Evolutionary conservation across 1,140 invertebrate genomes (phyloP).

Genomic region (Choristoneura fumiferana): DNA sequence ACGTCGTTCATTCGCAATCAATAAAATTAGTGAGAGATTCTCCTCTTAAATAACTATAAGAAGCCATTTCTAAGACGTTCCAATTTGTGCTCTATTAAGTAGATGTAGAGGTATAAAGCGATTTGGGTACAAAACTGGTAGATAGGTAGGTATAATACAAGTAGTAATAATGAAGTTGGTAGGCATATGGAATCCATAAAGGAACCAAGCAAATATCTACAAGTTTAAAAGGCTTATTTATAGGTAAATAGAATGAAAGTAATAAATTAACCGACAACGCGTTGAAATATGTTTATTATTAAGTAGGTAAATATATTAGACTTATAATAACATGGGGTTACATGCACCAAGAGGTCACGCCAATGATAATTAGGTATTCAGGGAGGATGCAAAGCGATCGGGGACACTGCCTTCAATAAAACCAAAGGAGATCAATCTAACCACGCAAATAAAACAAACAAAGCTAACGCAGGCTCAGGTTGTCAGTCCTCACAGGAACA

Average conservation of each 20-base stretch:
- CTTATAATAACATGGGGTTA: conserved; percentile 50
- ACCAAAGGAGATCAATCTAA: conserved; percentile 69
- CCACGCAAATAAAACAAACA: conserved; percentile 55
- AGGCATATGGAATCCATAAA: conserved; percentile 41
- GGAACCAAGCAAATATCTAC: conserved; percentile 68
- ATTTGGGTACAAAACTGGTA: conserved; percentile 44
- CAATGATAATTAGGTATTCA: conserved; percentile 62
- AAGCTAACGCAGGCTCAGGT: conserved; percentile 41
- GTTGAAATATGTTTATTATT: conserved; percentile 35
- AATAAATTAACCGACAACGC: conserved; percentile 42
- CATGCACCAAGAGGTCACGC: conserved; percentile 78
- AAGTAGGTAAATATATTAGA: conserved; percentile 34
- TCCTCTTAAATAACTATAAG: conserved; percentile 51
- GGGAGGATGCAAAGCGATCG: conserved; percentile 76
- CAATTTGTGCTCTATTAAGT: conserved; percentile 55
- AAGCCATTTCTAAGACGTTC: conserved; percentile 59
- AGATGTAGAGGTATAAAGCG: conserved; percentile 53
- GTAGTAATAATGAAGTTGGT: conserved; percentile 33
- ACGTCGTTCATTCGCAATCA: conserved; percentile 36
- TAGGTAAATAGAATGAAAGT: conserved; percentile 43
- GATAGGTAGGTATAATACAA: conserved; percentile 28
- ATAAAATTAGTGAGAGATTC: conserved; percentile 37
- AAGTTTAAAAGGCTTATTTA: conserved; percentile 46
- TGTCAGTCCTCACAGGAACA: conserved; percentile 42
- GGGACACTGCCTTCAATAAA: conserved; percentile 77